Percentiles rank a stretch among this genome's conserved stretches.
Conservation (phyloP, 2,113 vertebrate genomes). For the Chlamydotis undulata region DNA sequence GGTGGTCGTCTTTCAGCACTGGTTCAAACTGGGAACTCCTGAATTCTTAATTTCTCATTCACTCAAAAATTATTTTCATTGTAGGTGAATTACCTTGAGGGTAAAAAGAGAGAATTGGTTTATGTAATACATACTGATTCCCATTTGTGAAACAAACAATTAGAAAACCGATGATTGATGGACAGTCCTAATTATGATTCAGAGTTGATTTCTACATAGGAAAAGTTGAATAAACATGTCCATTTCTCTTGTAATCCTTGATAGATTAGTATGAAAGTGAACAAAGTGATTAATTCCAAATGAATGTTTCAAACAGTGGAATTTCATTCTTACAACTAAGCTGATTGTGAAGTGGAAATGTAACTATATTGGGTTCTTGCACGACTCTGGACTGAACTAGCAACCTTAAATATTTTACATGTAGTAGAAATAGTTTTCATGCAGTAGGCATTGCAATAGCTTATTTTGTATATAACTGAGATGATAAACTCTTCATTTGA, state of each 20-base stretch:
- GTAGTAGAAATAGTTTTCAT: not conserved
- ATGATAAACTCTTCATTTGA: not conserved
- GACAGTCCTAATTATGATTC: not conserved
- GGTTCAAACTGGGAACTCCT: not conserved
- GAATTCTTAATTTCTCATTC: not conserved
- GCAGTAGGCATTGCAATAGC: not conserved
- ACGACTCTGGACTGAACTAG: not conserved
- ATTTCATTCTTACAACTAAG: not conserved
- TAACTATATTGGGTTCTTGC: not conserved
- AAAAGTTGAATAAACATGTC: not conserved
- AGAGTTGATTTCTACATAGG: not conserved
- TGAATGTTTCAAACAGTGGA: not conserved
- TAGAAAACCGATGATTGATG: not conserved
- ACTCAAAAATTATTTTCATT: not conserved
- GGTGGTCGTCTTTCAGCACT: not conserved
- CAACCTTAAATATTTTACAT: not conserved
- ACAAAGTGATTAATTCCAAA: not conserved
- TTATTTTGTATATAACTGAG: not conserved
- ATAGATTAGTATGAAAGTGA: not conserved
- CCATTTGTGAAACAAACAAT: not conserved
- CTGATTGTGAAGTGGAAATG: not conserved
- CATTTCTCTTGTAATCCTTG: not conserved
- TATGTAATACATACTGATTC: rapidly evolving
- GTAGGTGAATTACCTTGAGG: not conserved
- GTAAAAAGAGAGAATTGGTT: not conserved